Evolutionary conservation across 2,888 invertebrate genomes (phyloP).

Genomic region (Parnassius orleans): DNA sequence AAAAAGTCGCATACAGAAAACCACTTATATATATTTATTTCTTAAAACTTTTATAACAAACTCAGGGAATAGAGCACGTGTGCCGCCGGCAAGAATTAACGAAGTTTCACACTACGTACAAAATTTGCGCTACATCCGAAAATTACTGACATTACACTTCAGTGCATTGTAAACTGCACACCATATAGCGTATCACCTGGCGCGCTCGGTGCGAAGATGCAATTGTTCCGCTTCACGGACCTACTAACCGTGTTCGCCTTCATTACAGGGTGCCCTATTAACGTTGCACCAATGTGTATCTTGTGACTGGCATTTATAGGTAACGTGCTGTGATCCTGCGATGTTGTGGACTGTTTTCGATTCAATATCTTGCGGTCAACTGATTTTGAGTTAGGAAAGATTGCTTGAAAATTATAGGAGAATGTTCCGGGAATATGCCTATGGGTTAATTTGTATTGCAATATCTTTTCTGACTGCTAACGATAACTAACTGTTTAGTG

Average conservation of each 20-base stretch:
- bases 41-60: not conserved
- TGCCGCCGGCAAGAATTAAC: slow-evolving; percentile 19
- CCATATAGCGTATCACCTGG: slow-evolving; percentile 29
- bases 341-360: slow-evolving; percentile 1
- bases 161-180: slow-evolving; percentile 30
- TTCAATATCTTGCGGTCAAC: slow-evolving; percentile 2
- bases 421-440: not conserved
- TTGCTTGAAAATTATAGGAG: not conserved
- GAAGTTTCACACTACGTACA: slow-evolving; percentile 21
- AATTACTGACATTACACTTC: slow-evolving; percentile 22
- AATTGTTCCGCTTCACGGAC: slow-evolving; percentile 77
- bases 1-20: no score
- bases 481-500: no score
- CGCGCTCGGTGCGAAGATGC: slow-evolving; percentile 61
- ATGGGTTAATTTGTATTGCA: no score
- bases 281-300: slow-evolving; percentile 31
- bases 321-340: slow-evolving; percentile 1
- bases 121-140: slow-evolving; percentile 22
- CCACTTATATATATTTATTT: no score
- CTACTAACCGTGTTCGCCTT: slow-evolving; percentile 77
- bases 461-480: no score
- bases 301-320: slow-evolving; percentile 1
- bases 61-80: slow-evolving; percentile 1
- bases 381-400: not conserved
- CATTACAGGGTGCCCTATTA: slow-evolving; percentile 47